Percentiles rank a stretch among this genome's conserved stretches.
Conservation (phyloP, 2,797 vertebrate genomes). For the Setipinna tenuifilis region DNA sequence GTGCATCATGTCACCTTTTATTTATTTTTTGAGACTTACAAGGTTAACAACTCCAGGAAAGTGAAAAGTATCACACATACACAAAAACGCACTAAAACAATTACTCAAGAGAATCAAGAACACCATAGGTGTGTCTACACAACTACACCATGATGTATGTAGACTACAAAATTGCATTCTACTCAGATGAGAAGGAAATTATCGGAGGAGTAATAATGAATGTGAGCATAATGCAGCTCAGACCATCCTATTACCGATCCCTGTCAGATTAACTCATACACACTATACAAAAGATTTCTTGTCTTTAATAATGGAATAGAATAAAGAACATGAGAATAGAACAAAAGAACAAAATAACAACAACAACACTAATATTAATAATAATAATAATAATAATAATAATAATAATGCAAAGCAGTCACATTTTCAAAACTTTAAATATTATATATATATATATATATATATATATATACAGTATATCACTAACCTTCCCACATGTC, state of each 20-base stretch:
- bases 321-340: too few relatives aligned
- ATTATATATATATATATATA: too few relatives aligned
- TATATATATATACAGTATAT: too few relatives aligned
- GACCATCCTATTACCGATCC: background rate
- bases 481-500: too few relatives aligned
- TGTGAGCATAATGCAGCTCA: slow-evolving; percentile 5
- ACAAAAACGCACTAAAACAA: background rate
- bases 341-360: too few relatives aligned
- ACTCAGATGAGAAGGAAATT: background rate
- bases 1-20: background rate
- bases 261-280: slow-evolving; percentile 21
- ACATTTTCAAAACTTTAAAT: too few relatives aligned
- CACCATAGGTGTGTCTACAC: background rate
- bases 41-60: too few relatives aligned
- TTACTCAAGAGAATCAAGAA: background rate
- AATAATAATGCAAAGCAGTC: too few relatives aligned
- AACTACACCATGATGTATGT: background rate
- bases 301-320: too few relatives aligned
- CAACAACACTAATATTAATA: too few relatives aligned
- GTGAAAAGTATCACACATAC: too few relatives aligned
- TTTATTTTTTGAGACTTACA: background rate
- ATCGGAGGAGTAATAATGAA: slow-evolving; percentile 25
- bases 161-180: background rate
- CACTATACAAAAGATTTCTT: slow-evolving; percentile 26
- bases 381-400: too few relatives aligned